Conservation (phyloP, 2,797 vertebrate species). For the Morelia viridis region DNA sequence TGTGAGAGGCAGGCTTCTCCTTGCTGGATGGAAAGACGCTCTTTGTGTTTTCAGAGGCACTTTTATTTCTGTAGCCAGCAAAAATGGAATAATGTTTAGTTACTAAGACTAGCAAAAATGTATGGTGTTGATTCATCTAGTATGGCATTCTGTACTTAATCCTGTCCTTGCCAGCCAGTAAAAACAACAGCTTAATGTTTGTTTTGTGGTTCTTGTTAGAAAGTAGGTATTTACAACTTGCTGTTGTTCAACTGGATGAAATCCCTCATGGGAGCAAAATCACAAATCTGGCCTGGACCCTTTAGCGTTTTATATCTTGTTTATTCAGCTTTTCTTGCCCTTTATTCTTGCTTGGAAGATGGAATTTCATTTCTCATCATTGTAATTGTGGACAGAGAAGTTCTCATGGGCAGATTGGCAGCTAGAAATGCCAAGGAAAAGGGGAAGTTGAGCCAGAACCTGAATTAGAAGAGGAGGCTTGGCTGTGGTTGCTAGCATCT, state of each 20-base stretch:
- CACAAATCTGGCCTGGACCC: background rate
- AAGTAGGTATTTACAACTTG: slow-evolving; percentile 24
- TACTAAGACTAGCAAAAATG: background rate
- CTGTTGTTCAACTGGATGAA: background rate
- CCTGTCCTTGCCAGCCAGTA: background rate
- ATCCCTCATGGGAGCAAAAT: fast-evolving
- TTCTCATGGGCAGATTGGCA: slow-evolving; percentile 32
- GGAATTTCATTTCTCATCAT: slow-evolving; percentile 36
- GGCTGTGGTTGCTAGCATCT: slow-evolving; percentile 21
- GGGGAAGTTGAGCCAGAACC: slow-evolving; percentile 27
- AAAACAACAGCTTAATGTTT: background rate
- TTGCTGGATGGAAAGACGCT: background rate
- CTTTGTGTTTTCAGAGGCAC: background rate
- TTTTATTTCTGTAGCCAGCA: background rate
- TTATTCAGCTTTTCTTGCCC: slow-evolving; percentile 32
- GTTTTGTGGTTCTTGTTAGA: slow-evolving; percentile 15
- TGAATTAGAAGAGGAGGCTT: slow-evolving; percentile 14
- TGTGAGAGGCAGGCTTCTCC: background rate
- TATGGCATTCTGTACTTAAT: background rate
- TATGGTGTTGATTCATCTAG: background rate
- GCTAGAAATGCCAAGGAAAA: slow-evolving; percentile 13
- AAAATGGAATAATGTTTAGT: background rate
- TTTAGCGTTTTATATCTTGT: background rate
- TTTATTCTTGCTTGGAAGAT: slow-evolving; percentile 40
- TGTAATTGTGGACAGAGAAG: slow-evolving; percentile 29